These are phyloP conservation scores for Leucophenga varia DNA, from an alignment of 1,140 invertebrate species.

Conservation along the genomic window DNA sequence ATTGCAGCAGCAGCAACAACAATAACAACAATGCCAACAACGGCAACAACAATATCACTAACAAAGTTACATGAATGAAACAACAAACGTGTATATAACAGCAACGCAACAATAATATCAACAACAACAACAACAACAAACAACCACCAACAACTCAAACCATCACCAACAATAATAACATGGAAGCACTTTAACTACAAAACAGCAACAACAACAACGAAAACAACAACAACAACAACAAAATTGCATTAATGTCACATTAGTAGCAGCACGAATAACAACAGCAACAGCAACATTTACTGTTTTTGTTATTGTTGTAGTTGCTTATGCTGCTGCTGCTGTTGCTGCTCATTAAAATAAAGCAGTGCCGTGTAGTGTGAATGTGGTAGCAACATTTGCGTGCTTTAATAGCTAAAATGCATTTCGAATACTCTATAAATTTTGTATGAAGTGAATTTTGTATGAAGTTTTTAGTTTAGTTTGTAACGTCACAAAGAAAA, in stretches of 20 bases:
- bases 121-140: not conserved
- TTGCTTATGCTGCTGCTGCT: conserved; percentile 16
- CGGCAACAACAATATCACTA: too few species aligned
- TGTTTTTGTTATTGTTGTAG: conserved; percentile 15
- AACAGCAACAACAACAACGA: too few species aligned
- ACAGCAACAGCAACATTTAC: conserved; percentile 7
- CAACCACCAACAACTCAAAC: conserved; percentile 2
- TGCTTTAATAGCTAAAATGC: too few species aligned
- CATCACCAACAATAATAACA: conserved; percentile 2
- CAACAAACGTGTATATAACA: too few species aligned
- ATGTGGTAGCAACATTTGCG: too few species aligned
- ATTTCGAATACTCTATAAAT: too few species aligned
- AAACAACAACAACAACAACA: too few species aligned
- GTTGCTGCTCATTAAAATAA: conserved; percentile 21
- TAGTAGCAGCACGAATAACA: not conserved
- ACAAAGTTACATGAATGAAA: conserved; percentile 14
- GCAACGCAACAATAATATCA: not conserved
- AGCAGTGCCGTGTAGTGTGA: too few species aligned
- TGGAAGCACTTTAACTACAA: too few species aligned
- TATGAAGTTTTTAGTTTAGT: too few species aligned
- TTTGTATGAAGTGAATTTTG: too few species aligned
- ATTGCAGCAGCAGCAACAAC: conserved; percentile 8
- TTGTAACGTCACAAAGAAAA: too few species aligned
- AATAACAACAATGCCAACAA: not conserved
- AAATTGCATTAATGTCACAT: conserved; percentile 18